Base-by-base conservation (phyloP, 1,140 invertebrate genomes). In the Hormaphis cornu region DNA sequence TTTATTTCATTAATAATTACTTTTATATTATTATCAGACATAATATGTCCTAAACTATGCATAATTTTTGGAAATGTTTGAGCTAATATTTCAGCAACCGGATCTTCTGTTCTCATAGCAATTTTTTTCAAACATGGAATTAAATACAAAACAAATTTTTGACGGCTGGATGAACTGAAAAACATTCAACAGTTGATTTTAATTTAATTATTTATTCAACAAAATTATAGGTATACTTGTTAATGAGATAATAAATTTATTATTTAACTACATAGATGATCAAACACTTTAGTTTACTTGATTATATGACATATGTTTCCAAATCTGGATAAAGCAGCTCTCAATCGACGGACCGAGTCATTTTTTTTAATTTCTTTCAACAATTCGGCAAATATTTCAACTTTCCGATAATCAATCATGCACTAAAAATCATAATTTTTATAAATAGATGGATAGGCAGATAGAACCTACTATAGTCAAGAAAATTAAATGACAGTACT, bases 11-110 rank as follows among this genome's bases (percentile, higher is more conserved):
- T n/a, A 53, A 30, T 18, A 35, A 28, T 22, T 6, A 66, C 61
- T 48, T 66, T 66, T 48, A 66, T 66, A 66, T 66, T 66, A 16
- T 22, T 66, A 48, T 66, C 61, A 33, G 61, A 66, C 61, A 66
- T 66, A 50, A 66, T 66, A 66, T 66, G 61, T 4, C 61, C 61
- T 48, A 66, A 35, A 35, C 44, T 66, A 50, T 50, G 61, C 61
- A 66, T 66, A 1, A 66, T 66, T 66, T 66, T 66, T 50, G 61
- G 61, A 66, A 66, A 66, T 35, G 42, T 66, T 50, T 48, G 44
- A 0, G 42, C 61, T 14, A 66, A 66, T 33, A 66, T 66, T 66
- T 66, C 61, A 16, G 61, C 61, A 5, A 66, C 28, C n/a, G 44
- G 61, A 10, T 66, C 61, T 66, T 66, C 61, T 50, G 44, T 48